These are phyloP conservation scores for Dicentrarchus labrax DNA, from an alignment of 2,113 vertebrate species.

Conservation along the genomic window DNA sequence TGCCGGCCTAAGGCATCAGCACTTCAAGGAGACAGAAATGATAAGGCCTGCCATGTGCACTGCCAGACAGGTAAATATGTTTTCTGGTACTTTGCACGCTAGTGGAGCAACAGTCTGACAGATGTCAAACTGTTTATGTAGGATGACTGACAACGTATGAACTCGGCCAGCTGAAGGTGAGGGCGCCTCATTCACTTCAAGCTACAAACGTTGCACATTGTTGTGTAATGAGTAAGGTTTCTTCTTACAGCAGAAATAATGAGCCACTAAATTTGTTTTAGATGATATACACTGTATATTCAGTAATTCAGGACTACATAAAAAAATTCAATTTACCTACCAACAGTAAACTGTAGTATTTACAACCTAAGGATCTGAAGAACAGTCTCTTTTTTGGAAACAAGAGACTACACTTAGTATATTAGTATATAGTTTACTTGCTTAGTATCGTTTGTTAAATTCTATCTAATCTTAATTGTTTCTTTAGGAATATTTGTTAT, in stretches of 20 bases:
- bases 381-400: no score
- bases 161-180: not conserved
- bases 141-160: not conserved
- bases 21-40: not conserved
- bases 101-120: not conserved
- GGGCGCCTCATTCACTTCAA: not conserved
- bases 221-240: not conserved
- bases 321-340: not conserved
- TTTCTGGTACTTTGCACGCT: not conserved
- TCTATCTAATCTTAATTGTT: no score
- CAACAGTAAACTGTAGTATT: not conserved
- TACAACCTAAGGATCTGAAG: not conserved
- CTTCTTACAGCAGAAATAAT: not conserved
- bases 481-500: no score
- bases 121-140: not conserved
- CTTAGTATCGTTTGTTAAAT: no score
- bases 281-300: not conserved
- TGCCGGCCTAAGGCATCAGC: not conserved
- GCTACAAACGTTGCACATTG: not conserved
- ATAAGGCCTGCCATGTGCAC: not conserved
- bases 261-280: not conserved
- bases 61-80: constrained; percentile 8
- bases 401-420: no score
- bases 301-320: not conserved
- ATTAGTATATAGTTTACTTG: no score